Percentiles rank a stretch among this genome's conserved stretches.
Conservation (phyloP, 2,888 invertebrate genomes). For the Creontiades dilutus region DNA sequence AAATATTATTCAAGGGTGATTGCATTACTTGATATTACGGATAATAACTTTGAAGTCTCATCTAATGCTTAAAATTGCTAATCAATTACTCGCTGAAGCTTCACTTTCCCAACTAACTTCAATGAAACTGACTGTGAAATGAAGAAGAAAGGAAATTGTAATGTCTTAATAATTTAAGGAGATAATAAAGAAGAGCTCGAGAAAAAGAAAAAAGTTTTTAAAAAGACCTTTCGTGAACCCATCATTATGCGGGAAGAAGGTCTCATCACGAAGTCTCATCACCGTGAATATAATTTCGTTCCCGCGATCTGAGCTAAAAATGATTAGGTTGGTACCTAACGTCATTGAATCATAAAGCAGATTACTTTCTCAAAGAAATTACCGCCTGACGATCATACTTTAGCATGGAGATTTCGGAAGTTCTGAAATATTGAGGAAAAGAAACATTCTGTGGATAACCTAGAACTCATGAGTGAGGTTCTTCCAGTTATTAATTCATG, state of each 20-base stretch:
- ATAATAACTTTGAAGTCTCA: too few species aligned
- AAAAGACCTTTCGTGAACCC: neutral
- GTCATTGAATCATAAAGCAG: conserved; percentile 26
- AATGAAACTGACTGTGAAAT: neutral
- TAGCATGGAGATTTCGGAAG: neutral
- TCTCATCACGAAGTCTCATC: too few species aligned
- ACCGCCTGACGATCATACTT: neutral
- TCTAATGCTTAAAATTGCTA: too few species aligned
- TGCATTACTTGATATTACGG: too few species aligned
- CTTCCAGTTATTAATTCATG: too few species aligned
- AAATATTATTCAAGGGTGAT: too few species aligned
- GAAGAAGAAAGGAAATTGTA: neutral
- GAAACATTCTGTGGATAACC: too few species aligned
- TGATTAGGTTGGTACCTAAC: conserved; percentile 1
- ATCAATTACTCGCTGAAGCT: too few species aligned
- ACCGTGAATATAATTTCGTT: neutral
- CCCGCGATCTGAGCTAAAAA: neutral
- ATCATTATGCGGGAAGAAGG: neutral
- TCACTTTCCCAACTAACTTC: neutral
- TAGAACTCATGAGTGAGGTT: too few species aligned
- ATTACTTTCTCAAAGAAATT: neutral
- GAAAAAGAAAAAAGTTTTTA: neutral
- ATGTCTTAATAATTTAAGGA: neutral
- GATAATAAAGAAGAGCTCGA: neutral
- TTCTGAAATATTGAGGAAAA: neutral